A percentile compares a stretch with the other conserved stretches of the same genome.
These are phyloP conservation scores for Ophioderma brevispina DNA, from an alignment of 35 echinoderm and acorn worm genomes.

Conservation along the genomic window DNA sequence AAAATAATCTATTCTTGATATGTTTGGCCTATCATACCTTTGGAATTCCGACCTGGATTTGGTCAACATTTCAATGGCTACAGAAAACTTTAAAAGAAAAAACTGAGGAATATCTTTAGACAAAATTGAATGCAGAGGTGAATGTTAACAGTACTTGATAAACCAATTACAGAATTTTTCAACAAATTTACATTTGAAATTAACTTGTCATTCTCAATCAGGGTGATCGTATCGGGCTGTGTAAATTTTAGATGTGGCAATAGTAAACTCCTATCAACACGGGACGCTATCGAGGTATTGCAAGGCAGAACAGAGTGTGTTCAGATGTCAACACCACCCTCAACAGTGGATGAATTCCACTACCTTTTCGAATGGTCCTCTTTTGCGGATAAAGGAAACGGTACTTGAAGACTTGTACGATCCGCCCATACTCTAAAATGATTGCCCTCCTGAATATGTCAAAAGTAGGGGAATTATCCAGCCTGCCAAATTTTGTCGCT, in stretches of 20 bases:
- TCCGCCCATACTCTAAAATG: background rate
- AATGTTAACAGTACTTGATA: background rate
- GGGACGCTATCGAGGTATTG: background rate
- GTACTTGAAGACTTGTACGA: background rate
- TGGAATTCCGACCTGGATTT: background rate
- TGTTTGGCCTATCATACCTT: background rate
- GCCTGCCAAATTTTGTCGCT: background rate
- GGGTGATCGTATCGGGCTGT: background rate
- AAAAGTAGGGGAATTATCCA: background rate
- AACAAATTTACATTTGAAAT: background rate
- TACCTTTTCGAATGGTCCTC: background rate
- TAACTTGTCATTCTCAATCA: background rate
- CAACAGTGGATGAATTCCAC: background rate
- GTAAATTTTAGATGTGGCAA: background rate
- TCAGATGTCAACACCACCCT: background rate
- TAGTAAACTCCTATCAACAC: background rate
- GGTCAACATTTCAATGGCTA: background rate
- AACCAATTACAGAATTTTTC: background rate
- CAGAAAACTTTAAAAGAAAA: background rate
- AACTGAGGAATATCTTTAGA: background rate
- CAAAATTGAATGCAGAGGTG: background rate
- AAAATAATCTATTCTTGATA: background rate
- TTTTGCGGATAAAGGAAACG: background rate
- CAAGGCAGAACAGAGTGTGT: background rate
- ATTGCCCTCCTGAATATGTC: background rate